These are phyloP conservation scores for Mustela lutreola DNA, from an alignment of 2,113 vertebrate genomes.

Conservation along the genomic window DNA sequence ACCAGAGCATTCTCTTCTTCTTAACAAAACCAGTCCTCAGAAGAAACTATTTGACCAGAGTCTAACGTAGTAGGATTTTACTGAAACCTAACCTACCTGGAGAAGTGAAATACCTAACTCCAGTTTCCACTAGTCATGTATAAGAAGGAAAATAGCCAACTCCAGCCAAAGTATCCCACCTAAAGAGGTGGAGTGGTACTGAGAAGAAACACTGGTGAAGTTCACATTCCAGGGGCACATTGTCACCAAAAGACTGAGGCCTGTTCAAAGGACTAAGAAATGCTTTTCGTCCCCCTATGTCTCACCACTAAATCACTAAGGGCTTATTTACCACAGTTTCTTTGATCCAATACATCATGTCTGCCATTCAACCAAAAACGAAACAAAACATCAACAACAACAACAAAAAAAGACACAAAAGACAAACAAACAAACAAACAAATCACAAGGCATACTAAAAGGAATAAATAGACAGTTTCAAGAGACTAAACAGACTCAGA, in stretches of 20 bases:
- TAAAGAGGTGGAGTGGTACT: not conserved
- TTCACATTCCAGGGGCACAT: not conserved
- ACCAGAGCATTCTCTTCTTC: not conserved
- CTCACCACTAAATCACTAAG: not conserved
- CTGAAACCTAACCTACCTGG: not conserved
- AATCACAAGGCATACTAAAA: not conserved
- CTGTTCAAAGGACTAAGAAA: not conserved
- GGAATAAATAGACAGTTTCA: not conserved
- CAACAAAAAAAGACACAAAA: not conserved
- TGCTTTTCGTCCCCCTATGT: not conserved
- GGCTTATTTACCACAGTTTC: not conserved
- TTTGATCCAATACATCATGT: not conserved
- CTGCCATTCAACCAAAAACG: not conserved
- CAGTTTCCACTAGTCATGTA: not conserved
- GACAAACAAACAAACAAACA: not conserved
- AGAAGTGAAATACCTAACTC: not conserved
- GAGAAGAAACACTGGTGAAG: not conserved
- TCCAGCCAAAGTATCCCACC: not conserved
- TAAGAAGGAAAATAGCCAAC: not conserved
- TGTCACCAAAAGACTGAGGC: not conserved
- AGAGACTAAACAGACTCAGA: constrained; percentile 13
- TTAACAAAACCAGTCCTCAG: not conserved
- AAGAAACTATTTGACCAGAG: not conserved
- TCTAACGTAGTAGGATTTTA: not conserved
- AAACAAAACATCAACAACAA: too few relatives aligned